These are phyloP conservation scores for Pristis pectinata DNA, from an alignment of 2,797 vertebrate species.

Conservation along the genomic window DNA sequence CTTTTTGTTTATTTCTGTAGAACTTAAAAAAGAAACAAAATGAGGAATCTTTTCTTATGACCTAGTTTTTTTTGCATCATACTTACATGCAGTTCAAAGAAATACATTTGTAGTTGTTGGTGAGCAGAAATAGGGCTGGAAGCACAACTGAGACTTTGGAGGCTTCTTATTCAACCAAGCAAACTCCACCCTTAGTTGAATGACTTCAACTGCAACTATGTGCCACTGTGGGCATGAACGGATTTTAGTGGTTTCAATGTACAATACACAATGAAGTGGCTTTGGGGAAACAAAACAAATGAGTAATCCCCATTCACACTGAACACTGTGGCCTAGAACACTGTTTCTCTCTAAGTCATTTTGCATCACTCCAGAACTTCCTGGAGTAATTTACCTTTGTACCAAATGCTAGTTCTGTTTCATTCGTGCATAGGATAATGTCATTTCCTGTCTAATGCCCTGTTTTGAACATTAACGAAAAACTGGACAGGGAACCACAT, in stretches of 20 bases:
- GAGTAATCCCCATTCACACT: not conserved
- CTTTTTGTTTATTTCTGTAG: not conserved
- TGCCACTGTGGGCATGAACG: constrained; percentile 12
- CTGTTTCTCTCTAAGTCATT: too few relatives aligned
- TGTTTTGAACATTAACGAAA: too few relatives aligned
- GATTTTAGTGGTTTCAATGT: not conserved
- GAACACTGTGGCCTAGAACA: too few relatives aligned
- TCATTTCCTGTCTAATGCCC: too few relatives aligned
- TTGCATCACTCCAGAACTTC: too few relatives aligned
- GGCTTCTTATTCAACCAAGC: not conserved
- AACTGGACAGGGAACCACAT: too few relatives aligned
- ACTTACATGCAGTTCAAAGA: not conserved
- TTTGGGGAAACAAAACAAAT: not conserved
- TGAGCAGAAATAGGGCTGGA: not conserved
- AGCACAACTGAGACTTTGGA: not conserved
- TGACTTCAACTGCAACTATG: not conserved
- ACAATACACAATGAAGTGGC: not conserved
- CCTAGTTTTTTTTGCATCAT: not conserved
- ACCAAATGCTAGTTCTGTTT: too few relatives aligned
- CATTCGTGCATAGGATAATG: too few relatives aligned
- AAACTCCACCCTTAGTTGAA: not conserved
- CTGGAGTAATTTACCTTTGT: too few relatives aligned
- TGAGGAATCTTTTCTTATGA: not conserved
- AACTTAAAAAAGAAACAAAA: not conserved
- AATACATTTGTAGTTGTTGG: not conserved